phyloP scores from a whole-genome alignment of 2,888 invertebrate species.

The Blera fallax region DNA sequence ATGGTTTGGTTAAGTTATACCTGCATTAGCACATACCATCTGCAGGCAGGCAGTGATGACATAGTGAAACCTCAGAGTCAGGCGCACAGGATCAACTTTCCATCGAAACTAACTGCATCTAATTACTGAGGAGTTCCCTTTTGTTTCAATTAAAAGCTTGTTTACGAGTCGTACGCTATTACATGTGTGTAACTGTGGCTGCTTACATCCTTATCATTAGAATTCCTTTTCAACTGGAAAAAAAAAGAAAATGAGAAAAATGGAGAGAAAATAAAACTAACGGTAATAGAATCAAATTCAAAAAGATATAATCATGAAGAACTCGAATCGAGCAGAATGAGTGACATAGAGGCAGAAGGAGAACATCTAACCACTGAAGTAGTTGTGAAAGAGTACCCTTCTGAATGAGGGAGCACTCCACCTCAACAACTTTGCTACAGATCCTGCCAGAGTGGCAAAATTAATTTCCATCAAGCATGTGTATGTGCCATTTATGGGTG shows the following conservation, averaged over 20 bases:
- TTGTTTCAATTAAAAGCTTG: constrained; percentile 53
- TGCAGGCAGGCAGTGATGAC: not conserved
- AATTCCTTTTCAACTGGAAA: not conserved
- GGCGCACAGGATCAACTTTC: constrained; percentile 24
- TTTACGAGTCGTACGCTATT: constrained; percentile 3
- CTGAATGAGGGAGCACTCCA: not conserved
- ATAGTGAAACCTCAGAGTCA: not conserved
- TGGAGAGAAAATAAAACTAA: not conserved
- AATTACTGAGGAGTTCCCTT: constrained; percentile 21
- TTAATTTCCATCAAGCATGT: constrained; percentile 30
- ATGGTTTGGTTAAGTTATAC: not conserved
- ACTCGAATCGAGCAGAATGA: not conserved
- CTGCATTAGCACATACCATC: not conserved
- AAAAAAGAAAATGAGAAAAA: not conserved
- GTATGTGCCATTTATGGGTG: constrained; percentile 22
- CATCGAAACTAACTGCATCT: constrained; percentile 35
- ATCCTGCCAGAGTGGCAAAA: constrained; percentile 23
- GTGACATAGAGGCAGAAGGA: not conserved
- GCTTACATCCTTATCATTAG: constrained; percentile 10
- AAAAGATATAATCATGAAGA: constrained; percentile 34
- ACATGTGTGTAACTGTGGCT: constrained; percentile 6
- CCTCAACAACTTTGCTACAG: not conserved
- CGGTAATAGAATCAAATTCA: constrained; percentile 42
- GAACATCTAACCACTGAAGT: not conserved
- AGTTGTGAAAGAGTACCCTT: constrained; percentile 13